Conservation (phyloP, 1,140 invertebrate genomes). For the Dendrolimus punctatus region DNA sequence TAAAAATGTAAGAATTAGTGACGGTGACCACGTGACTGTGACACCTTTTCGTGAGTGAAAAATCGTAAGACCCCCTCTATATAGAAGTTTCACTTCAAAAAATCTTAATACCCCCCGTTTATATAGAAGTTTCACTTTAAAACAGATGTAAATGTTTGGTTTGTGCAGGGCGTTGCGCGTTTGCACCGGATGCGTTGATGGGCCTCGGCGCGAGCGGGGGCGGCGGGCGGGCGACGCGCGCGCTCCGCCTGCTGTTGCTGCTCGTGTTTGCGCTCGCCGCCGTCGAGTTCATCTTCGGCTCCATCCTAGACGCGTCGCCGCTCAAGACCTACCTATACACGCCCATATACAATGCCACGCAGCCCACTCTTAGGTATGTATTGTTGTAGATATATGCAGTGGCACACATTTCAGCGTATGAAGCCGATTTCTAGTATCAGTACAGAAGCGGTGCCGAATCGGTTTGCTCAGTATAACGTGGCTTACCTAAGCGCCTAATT, state of each 20-base stretch:
- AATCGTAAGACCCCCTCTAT: too few relatives aligned
- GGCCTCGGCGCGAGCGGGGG: constrained; percentile 37
- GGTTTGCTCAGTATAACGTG: too few relatives aligned
- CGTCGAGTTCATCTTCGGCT: constrained; percentile 59
- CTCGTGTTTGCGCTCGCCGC: constrained; percentile 53
- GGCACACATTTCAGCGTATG: too few relatives aligned
- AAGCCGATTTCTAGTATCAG: too few relatives aligned
- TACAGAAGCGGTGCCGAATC: too few relatives aligned
- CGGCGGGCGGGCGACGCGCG: constrained; percentile 54
- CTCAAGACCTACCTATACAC: constrained; percentile 56
- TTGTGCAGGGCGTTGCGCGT: constrained; percentile 18
- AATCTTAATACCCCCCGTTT: constrained; percentile 3
- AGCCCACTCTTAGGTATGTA: constrained; percentile 39
- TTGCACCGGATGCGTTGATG: constrained; percentile 56
- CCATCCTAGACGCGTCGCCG: constrained; percentile 56
- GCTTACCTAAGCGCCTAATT: too few relatives aligned
- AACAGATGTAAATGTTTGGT: constrained; percentile 1
- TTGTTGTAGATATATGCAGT: background rate
- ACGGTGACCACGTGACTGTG: too few relatives aligned
- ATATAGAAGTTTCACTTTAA: too few relatives aligned
- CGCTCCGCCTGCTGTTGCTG: constrained; percentile 53
- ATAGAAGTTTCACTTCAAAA: too few relatives aligned
- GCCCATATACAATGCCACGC: constrained; percentile 45
- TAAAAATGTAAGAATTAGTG: too few relatives aligned
- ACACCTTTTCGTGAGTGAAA: too few relatives aligned